Evolutionary conservation across 1,140 invertebrate species (phyloP).

Genomic region (Pinna nobilis): DNA sequence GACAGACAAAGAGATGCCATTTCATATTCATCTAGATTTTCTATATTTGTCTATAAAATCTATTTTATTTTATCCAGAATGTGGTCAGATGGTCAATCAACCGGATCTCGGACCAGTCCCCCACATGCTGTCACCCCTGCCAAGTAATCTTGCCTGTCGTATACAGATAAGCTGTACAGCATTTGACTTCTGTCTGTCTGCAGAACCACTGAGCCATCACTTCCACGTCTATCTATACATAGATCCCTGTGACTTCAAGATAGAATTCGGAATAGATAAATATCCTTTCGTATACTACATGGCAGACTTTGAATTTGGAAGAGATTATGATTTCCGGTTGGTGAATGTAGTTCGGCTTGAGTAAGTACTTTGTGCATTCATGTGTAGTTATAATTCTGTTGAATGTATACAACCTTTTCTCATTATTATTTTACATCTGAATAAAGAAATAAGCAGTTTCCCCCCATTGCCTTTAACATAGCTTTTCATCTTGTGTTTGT

Average conservation of each 20-base stretch:
- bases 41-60: too few relatives aligned
- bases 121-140: conserved; percentile 24
- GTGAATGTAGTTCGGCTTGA: conserved; percentile 15
- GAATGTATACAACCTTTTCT: too few relatives aligned
- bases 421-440: too few relatives aligned
- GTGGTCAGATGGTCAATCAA: too few relatives aligned
- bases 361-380: background rate
- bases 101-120: conserved; percentile 5
- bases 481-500: too few relatives aligned
- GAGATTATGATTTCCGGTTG: conserved; percentile 3
- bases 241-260: conserved; percentile 29
- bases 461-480: too few relatives aligned
- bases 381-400: too few relatives aligned
- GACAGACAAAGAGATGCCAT: too few relatives aligned
- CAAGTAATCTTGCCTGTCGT: conserved; percentile 28
- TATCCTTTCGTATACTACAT: conserved; percentile 8
- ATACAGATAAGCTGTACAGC: conserved; percentile 30
- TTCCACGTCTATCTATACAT: conserved; percentile 27
- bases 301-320: conserved; percentile 12
- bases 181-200: conserved; percentile 32
- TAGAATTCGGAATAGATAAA: conserved; percentile 40
- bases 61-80: too few relatives aligned
- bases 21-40: too few relatives aligned
- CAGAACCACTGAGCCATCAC: conserved; percentile 10
- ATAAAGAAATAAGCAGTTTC: too few relatives aligned